phyloP scores from a whole-genome alignment of 1,140 invertebrate genomes.

The Rhizoglyphus robini region DNA sequence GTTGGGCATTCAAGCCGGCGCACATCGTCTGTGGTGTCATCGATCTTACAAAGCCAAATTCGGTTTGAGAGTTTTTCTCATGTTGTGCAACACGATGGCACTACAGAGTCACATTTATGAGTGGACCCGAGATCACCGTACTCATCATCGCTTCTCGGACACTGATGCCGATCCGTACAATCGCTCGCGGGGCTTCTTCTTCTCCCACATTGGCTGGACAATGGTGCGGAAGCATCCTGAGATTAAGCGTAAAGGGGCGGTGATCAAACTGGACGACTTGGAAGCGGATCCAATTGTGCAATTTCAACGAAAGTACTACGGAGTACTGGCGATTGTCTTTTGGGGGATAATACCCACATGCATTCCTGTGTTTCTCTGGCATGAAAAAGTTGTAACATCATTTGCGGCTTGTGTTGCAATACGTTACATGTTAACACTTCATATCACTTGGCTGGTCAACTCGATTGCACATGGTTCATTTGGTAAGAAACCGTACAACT shows the following conservation, averaged over 20 bases:
- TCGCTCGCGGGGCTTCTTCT: too few relatives aligned
- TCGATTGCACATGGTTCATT: slow-evolving; percentile 37
- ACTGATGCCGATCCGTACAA: too few relatives aligned
- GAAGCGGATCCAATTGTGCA: background rate
- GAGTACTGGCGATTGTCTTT: slow-evolving; percentile 14
- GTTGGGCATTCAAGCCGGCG: too few relatives aligned
- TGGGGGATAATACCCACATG: too few relatives aligned
- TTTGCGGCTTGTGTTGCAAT: slow-evolving; percentile 34
- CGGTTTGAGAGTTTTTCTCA: too few relatives aligned
- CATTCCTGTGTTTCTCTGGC: slow-evolving; percentile 38
- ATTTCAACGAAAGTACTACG: background rate
- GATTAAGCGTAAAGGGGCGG: background rate
- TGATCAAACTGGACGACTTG: background rate
- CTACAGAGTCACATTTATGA: too few relatives aligned
- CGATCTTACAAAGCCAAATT: too few relatives aligned
- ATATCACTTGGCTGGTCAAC: slow-evolving; percentile 38
- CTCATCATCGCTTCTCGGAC: too few relatives aligned
- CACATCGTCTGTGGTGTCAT: too few relatives aligned
- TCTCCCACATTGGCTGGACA: too few relatives aligned
- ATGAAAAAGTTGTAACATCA: slow-evolving; percentile 34
- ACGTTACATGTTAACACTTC: slow-evolving; percentile 35
- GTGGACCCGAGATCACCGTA: too few relatives aligned
- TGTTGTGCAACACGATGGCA: too few relatives aligned
- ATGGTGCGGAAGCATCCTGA: background rate
- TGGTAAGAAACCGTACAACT: slow-evolving; percentile 31